Percentiles rank a stretch among this genome's conserved stretches.
These are phyloP conservation scores for Diarsia rubi DNA, from an alignment of 2,888 invertebrate species.

Conservation along the genomic window DNA sequence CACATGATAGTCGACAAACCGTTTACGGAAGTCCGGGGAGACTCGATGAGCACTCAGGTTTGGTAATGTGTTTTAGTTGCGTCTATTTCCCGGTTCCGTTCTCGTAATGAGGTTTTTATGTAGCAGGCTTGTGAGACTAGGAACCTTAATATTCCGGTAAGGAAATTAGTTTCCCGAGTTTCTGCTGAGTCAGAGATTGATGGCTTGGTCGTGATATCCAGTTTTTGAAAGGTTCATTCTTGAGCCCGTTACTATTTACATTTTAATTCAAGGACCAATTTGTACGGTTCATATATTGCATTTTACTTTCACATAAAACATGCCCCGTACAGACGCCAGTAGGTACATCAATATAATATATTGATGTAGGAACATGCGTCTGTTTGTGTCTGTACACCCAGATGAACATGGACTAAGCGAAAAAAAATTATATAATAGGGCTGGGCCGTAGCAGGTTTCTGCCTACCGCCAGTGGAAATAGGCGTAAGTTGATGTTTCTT, in stretches of 20 bases:
- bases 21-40: background rate
- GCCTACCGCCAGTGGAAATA: background rate
- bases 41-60: background rate
- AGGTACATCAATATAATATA: too few species aligned
- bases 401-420: background rate
- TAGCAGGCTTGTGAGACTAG: background rate
- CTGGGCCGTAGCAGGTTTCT: background rate
- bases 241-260: background rate
- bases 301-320: background rate
- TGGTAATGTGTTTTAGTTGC: background rate
- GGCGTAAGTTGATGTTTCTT: background rate
- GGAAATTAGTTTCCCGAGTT: slow-evolving; percentile 55
- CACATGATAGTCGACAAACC: background rate
- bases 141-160: slow-evolving; percentile 25
- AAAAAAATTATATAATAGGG: background rate
- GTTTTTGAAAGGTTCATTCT: slow-evolving; percentile 18
- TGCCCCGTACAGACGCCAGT: too few species aligned
- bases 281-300: background rate
- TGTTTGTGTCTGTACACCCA: background rate
- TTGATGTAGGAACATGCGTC: too few species aligned
- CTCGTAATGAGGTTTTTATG: slow-evolving; percentile 28
- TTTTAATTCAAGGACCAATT: background rate
- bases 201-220: slow-evolving; percentile 27
- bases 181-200: slow-evolving; percentile 56
- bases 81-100: slow-evolving; percentile 30